Evolutionary conservation across 1,140 invertebrate species (phyloP).

Genomic region (Ceratina calcarata): DNA sequence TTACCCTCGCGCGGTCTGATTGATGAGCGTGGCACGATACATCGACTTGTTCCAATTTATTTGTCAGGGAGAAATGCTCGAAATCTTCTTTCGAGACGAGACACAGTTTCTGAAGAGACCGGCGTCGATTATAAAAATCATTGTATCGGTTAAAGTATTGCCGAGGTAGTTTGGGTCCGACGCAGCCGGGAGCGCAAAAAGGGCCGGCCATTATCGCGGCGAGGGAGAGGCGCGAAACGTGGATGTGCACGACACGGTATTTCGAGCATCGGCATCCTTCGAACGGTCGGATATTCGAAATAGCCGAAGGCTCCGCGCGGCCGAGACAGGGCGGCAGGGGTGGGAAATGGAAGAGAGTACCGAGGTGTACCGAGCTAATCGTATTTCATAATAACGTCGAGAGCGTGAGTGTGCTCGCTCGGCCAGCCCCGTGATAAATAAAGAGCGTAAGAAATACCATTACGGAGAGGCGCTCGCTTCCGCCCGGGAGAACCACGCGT

Average conservation of each 20-base stretch:
- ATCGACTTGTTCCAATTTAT: no score
- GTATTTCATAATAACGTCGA: conserved; percentile 73
- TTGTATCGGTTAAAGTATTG: no score
- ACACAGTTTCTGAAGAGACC: no score
- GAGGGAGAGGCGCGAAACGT: conserved; percentile 22
- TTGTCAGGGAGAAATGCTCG: no score
- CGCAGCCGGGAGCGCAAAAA: neutral
- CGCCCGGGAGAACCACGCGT: no score
- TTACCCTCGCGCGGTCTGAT: no score
- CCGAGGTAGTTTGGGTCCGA: neutral
- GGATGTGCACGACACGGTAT: conserved; percentile 47
- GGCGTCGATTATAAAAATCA: neutral
- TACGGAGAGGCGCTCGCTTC: conserved; percentile 25
- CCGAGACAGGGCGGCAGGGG: neutral
- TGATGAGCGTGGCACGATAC: no score
- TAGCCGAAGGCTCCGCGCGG: conserved; percentile 39
- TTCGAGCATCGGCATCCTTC: conserved; percentile 55
- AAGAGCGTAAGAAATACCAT: conserved; percentile 72
- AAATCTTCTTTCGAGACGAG: no score
- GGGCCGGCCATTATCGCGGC: conserved; percentile 4
- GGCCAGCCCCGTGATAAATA: conserved; percentile 67
- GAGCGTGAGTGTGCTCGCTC: neutral
- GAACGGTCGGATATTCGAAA: conserved; percentile 67
- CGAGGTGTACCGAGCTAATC: conserved; percentile 67
- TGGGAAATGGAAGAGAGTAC: conserved; percentile 12